Evolutionary conservation across 2,888 invertebrate species (phyloP).

Genomic region (Zygothrica quintamaculata): DNA sequence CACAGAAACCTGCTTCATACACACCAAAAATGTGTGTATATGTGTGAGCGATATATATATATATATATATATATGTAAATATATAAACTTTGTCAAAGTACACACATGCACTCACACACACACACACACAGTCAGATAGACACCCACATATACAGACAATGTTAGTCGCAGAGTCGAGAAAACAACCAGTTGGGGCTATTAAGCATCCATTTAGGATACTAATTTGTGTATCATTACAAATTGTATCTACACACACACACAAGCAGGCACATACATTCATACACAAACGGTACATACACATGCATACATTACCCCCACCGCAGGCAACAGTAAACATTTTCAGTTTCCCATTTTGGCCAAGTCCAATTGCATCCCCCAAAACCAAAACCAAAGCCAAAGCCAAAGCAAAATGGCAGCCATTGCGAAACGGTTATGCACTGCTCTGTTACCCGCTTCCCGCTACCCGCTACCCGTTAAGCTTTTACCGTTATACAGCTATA

Average conservation of each 20-base stretch:
- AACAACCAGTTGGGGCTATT: slow-evolving; percentile 72
- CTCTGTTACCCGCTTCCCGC: neutral
- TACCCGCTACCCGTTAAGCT: neutral
- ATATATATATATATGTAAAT: slow-evolving; percentile 13
- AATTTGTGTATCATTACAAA: slow-evolving; percentile 82
- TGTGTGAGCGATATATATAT: neutral
- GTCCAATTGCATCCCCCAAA: slow-evolving; percentile 39
- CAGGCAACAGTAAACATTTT: slow-evolving; percentile 23
- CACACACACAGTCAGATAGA: slow-evolving; percentile 16
- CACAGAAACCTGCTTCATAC: slow-evolving; percentile 43
- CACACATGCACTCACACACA: slow-evolving; percentile 20
- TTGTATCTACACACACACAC: slow-evolving; percentile 63
- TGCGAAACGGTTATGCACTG: slow-evolving; percentile 22
- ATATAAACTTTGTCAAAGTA: slow-evolving; percentile 41
- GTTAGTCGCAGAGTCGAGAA: slow-evolving; percentile 29
- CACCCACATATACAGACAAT: slow-evolving; percentile 14
- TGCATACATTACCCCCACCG: slow-evolving; percentile 2
- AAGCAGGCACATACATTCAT: slow-evolving; percentile 19
- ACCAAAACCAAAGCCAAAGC: slow-evolving; percentile 23
- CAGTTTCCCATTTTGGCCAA: slow-evolving; percentile 47
- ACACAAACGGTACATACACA: slow-evolving; percentile 1
- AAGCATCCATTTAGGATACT: slow-evolving; percentile 79
- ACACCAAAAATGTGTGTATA: slow-evolving; percentile 3
- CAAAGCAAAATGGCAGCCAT: slow-evolving; percentile 56
- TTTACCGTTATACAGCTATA: neutral